A percentile compares a stretch with the other conserved stretches of the same genome.
These are phyloP conservation scores for Caloenas nicobarica DNA, from an alignment of 2,113 vertebrate species.

Conservation along the genomic window DNA sequence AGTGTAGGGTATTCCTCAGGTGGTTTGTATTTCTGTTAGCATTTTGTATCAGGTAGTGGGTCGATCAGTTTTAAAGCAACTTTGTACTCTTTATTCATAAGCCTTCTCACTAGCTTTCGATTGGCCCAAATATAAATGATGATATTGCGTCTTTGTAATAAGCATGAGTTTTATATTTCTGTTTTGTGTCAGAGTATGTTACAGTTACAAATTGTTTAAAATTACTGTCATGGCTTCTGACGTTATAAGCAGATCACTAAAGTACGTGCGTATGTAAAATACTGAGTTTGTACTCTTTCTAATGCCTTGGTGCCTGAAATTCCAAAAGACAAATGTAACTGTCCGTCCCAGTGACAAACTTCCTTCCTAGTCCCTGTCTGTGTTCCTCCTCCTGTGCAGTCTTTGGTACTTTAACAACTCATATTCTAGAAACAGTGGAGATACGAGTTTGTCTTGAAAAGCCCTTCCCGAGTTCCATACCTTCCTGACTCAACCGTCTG, in stretches of 20 bases:
- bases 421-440: not conserved
- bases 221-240: not conserved
- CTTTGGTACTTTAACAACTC: not conserved
- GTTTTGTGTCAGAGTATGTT: not conserved
- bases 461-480: not conserved
- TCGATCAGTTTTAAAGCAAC: not conserved
- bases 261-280: not conserved
- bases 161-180: not conserved
- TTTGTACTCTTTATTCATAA: not conserved
- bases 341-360: not conserved
- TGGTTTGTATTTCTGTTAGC: not conserved
- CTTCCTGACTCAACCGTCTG: not conserved
- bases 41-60: not conserved
- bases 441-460: not conserved
- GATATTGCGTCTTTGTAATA: not conserved
- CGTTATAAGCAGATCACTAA: not conserved
- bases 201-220: not conserved
- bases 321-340: not conserved
- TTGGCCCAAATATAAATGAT: not conserved
- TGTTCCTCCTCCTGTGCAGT: not conserved
- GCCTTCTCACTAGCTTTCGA: not conserved
- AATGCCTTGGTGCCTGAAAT: not conserved
- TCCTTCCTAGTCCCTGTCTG: not conserved
- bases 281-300: not conserved
- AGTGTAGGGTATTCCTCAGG: not conserved